phyloP scores from a whole-genome alignment of 2,797 vertebrate genomes.

The Pangasius sanitwongsei region DNA sequence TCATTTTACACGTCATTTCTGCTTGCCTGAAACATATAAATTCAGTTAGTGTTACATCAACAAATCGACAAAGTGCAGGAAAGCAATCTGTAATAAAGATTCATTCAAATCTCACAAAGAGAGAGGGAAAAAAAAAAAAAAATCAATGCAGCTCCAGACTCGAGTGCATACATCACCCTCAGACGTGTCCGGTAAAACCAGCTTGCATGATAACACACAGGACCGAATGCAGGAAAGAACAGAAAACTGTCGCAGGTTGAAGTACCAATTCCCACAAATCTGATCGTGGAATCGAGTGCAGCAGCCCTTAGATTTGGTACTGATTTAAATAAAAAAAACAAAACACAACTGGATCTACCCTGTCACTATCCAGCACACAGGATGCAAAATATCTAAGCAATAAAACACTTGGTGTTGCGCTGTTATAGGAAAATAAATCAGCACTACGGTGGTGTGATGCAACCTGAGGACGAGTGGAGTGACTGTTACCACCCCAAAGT shows the following conservation, averaged over 20 bases:
- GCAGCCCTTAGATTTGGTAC: not conserved
- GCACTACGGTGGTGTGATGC: no score
- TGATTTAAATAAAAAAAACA: not conserved
- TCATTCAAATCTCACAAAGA: not conserved
- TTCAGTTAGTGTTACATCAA: not conserved
- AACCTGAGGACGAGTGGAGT: no score
- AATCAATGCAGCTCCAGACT: not conserved
- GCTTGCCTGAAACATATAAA: not conserved
- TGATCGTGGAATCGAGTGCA: not conserved
- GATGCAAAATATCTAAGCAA: not conserved
- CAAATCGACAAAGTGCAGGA: not conserved
- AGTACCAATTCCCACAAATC: conserved; percentile 5
- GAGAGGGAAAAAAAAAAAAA: not conserved
- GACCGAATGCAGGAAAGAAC: not conserved
- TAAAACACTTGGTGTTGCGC: not conserved
- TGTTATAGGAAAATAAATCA: no score
- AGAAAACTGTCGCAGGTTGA: not conserved
- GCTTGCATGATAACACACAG: no score
- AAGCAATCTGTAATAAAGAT: not conserved
- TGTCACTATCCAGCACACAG: not conserved
- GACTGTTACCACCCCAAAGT: no score
- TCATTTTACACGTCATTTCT: not conserved
- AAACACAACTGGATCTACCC: not conserved
- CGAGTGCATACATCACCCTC: not conserved
- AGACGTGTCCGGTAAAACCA: not conserved